Evolutionary conservation across 2,888 invertebrate species (phyloP), one percentile per base, ranked within the genome.

Genomic region (Apamea monoglypha): DNA sequence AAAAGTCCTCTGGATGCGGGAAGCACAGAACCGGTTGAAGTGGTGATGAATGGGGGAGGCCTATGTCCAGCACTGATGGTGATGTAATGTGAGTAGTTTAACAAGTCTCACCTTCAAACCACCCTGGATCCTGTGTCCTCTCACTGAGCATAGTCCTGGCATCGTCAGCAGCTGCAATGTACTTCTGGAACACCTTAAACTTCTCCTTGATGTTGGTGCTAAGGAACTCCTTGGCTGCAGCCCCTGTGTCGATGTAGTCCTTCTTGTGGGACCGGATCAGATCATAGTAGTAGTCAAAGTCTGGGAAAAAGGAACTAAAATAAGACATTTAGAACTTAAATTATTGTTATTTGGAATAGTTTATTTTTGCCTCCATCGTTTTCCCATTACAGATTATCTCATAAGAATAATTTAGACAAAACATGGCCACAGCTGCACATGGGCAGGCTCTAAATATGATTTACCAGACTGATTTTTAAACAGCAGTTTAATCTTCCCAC

Each of bases 221-320:
- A 83, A 98, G 98, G 92, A 98, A 98, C 91, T 98, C 97, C 85
- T 98, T 97, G 18, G 98, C 98, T 84, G 98, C 97, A 87, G 97
- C 97, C 1, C 98, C 98, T 0, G 98, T 98, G 69, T 97, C 97
- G 69, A 98, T 96, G 92, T 97, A 98, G 89, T 98, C 98, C 86
- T 97, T 97, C 92, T 98, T 98, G 6, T 98, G 97, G 84, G 97
- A 97, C 83, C 97, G 97, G 86, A 98, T 97, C 80, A 98, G 97
- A 88, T 98, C 98, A 92, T 98, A 98, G 90, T 98, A 97, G 92
- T 97, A 97, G 94, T 98, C 98, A 85, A 98, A 98, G 90, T 98
- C 98, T 98, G 92, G 63, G 93, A 94, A 81, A 66, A 61, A 0
- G 16, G 47, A 14, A 25, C 18, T 47, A n/a, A 53, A 21, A 29